These are phyloP conservation scores for Patella ulyssiponensis DNA, from an alignment of 2,888 invertebrate species.

Conservation along the genomic window DNA sequence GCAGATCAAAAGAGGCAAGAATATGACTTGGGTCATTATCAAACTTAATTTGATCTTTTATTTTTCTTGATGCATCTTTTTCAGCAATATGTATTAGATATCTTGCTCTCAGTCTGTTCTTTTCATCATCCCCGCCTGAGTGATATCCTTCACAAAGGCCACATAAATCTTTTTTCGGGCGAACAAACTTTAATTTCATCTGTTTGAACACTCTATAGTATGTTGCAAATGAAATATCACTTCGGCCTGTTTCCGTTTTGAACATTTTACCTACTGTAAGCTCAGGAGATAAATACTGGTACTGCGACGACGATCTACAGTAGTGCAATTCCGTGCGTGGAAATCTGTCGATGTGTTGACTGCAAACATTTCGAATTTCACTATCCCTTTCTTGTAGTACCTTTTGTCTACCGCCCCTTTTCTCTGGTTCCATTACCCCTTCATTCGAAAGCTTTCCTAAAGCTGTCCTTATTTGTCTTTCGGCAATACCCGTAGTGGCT, in stretches of 20 bases:
- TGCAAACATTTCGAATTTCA: neutral
- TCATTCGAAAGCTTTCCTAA: neutral
- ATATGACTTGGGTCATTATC: neutral
- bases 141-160: neutral
- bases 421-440: neutral
- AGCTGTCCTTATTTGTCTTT: neutral
- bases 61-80: neutral
- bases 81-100: neutral
- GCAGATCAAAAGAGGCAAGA: neutral
- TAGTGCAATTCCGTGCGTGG: neutral
- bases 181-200: neutral
- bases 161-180: neutral
- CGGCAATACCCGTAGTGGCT: neutral
- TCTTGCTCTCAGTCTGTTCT: neutral
- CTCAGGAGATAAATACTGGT: neutral
- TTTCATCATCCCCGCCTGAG: neutral
- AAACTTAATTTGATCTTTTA: neutral
- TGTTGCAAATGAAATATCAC: neutral
- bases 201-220: constrained; percentile 3
- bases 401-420: neutral
- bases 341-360: neutral
- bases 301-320: neutral
- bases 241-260: neutral
- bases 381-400: neutral
- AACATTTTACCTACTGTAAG: neutral